These are phyloP conservation scores for Sphenodon punctatus DNA, from an alignment of 2,797 vertebrate species.

Conservation along the genomic window DNA sequence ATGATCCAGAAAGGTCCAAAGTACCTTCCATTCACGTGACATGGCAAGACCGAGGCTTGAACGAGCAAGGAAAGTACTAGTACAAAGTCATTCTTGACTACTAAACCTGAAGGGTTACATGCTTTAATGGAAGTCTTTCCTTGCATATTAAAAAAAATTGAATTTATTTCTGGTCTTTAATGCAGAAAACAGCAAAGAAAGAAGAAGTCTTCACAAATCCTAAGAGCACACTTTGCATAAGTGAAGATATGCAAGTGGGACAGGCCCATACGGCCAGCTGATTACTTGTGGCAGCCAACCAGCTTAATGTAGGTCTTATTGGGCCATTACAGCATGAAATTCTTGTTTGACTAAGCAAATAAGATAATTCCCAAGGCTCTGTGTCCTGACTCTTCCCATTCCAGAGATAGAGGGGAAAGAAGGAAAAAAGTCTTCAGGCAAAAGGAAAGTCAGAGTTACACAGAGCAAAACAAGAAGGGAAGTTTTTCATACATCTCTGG, in stretches of 20 bases:
- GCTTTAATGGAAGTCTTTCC: conserved; percentile 24
- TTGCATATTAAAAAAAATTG: background rate
- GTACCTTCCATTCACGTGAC: no score
- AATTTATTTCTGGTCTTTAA: no score
- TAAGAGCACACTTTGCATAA: conserved; percentile 57
- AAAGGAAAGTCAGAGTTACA: background rate
- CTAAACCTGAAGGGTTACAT: no score
- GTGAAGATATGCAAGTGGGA: conserved; percentile 36
- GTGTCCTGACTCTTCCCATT: conserved; percentile 8
- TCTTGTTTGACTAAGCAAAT: conserved; percentile 55
- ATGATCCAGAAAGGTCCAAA: background rate
- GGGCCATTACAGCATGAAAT: conserved; percentile 43
- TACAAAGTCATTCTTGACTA: no score
- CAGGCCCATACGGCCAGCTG: conserved; percentile 55
- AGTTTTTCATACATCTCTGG: background rate
- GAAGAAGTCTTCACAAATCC: background rate
- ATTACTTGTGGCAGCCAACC: conserved; percentile 53
- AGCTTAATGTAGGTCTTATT: conserved; percentile 57
- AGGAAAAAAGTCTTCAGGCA: conserved; percentile 22
- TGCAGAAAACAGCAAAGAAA: background rate
- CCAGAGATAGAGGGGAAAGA: conserved; percentile 9
- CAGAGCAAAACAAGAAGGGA: background rate
- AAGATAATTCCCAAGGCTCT: conserved; percentile 54
- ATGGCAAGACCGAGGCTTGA: no score
- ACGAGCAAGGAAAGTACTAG: no score